Evolutionary conservation across 2,888 invertebrate species (phyloP), one percentile per base, ranked within the genome.

Genomic region (Pasiphila rectangulata): DNA sequence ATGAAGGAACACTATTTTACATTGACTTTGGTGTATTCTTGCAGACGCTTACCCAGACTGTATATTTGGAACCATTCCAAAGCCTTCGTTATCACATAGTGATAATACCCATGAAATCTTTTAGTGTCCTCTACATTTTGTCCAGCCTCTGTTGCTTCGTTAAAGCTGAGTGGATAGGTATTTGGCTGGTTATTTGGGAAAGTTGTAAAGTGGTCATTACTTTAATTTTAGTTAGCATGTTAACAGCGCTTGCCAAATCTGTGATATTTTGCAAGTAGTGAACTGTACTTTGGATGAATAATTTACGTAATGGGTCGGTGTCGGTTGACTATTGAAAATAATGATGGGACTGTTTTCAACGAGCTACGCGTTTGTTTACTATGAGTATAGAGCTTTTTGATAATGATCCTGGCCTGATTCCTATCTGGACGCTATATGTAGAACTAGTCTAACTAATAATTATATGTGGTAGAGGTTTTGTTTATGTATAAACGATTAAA

Each of bases 51-150:
- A 56, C 49, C 56, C 50, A 32, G 53, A 55, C 57, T 79, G 76
- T 83, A 82, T 82, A 81, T 61, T 79, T 85, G 84, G 85, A 83
- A 70, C 57, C 47, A 64, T 61, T 83, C 86, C 85, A 86, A 83
- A 78, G 78, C 69, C 69, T 67, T 85, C 82, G 82, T 86, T 86
- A 86, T 61, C 67, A 70, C 58, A 69, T 75, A 69, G 79, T 80
- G 84, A 83, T 83, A 83, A 83, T 78, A 80, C 69, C 85, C 79
- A 72, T 84, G 82, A 84, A 86, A 76, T 79, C 72, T 81, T 78
- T 80, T 73, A 73, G 72, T 75, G 76, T 66, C 69, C 67, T 73
- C 83, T 82, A 63, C 75, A 72, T 59, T 67, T 84, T 79, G 80
- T 78, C 77, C 59, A 72, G 72, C 72, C 76, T 72, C 72, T 75